Conservation (phyloP, 2,113 vertebrate species). For the Grantiella picta region DNA sequence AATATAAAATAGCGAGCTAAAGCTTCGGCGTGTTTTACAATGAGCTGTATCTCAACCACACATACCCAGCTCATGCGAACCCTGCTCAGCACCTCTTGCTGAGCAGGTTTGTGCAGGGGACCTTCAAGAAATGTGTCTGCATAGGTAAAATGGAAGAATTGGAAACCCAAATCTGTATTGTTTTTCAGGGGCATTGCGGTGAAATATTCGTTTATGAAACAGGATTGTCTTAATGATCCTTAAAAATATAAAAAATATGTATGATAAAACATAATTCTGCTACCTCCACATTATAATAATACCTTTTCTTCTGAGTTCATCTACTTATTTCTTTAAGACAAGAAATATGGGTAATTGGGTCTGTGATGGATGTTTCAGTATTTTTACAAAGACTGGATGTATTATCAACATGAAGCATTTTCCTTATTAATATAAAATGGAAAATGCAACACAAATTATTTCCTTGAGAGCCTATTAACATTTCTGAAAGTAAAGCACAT, state of each 20-base stretch:
- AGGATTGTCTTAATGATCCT: not conserved
- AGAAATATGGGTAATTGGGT: not conserved
- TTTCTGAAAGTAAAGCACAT: not conserved
- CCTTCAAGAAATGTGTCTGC: accelerated
- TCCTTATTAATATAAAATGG: slow-evolving; percentile 35
- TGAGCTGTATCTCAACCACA: accelerated
- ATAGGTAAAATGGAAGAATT: not conserved
- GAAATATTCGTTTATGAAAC: not conserved
- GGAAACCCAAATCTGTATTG: not conserved
- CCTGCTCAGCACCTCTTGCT: not conserved
- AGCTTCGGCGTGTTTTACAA: not conserved
- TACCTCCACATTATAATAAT: not conserved
- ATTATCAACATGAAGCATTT: not conserved
- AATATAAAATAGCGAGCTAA: not conserved
- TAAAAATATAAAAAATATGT: not conserved
- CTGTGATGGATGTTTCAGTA: slow-evolving; percentile 12
- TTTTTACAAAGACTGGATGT: not conserved
- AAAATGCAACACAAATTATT: not conserved
- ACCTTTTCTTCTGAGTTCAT: not conserved
- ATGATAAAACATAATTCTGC: not conserved
- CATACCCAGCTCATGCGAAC: accelerated
- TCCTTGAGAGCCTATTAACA: not conserved
- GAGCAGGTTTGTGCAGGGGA: not conserved
- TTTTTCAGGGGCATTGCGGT: not conserved
- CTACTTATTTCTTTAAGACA: not conserved